A percentile compares a stretch with the other conserved stretches of the same genome.
Conservation (phyloP, 2,113 vertebrate genomes). For the Catagonus wagneri region DNA sequence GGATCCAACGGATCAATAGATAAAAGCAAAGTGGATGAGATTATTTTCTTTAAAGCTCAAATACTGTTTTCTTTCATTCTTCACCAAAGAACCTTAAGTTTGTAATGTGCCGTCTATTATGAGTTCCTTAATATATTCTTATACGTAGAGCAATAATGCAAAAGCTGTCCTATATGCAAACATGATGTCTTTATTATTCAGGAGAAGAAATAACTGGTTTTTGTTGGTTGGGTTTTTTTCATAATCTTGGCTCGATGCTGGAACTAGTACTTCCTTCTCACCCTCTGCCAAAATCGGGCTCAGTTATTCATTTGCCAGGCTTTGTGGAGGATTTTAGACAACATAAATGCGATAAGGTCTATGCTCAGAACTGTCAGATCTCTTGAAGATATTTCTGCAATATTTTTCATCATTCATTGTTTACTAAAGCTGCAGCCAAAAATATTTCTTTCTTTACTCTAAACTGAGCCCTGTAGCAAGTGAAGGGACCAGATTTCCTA, state of each 20-base stretch:
- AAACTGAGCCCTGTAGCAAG: conserved; percentile 83
- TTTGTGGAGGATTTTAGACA: conserved; percentile 57
- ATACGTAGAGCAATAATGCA: conserved; percentile 92
- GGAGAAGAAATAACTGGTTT: conserved; percentile 79
- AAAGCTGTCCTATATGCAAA: conserved; percentile 92
- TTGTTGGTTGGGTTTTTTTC: conserved; percentile 81
- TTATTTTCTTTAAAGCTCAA: conserved; percentile 82
- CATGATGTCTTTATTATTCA: conserved; percentile 87
- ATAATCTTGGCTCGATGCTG: conserved; percentile 83
- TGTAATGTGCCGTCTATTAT: conserved; percentile 91
- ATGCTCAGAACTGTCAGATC: conserved; percentile 62
- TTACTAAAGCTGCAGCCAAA: conserved; percentile 89
- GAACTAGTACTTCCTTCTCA: conserved; percentile 80
- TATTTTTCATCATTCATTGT: conserved; percentile 81
- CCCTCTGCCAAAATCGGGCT: conserved; percentile 82
- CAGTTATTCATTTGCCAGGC: conserved; percentile 83
- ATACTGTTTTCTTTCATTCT: conserved; percentile 92
- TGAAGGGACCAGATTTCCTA: conserved; percentile 84
- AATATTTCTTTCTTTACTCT: conserved; percentile 81
- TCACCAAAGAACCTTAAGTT: conserved; percentile 94
- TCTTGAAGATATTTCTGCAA: conserved; percentile 78
- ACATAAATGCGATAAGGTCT: conserved; percentile 43
- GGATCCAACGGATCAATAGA: conserved; percentile 92
- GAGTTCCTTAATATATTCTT: conserved; percentile 90
- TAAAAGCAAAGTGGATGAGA: conserved; percentile 84